These are phyloP conservation scores for Myotis yumanensis DNA, from an alignment of 2,113 vertebrate genomes.

Conservation along the genomic window DNA sequence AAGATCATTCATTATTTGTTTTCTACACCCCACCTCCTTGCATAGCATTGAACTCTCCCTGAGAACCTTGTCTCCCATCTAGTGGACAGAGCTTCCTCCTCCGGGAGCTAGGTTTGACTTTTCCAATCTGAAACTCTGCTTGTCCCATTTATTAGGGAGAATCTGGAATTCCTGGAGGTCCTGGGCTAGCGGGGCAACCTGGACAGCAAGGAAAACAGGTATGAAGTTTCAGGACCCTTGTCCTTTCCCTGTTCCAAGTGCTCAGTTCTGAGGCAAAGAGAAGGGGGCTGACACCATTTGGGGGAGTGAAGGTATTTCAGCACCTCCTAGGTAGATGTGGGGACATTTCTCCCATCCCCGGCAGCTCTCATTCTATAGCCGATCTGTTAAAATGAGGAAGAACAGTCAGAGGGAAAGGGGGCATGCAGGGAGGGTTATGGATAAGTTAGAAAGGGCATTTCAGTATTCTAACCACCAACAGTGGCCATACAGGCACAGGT, in stretches of 20 bases:
- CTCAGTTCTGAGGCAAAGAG: not conserved
- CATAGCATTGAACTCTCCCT: not conserved
- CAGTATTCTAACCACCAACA: not conserved
- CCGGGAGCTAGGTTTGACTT: not conserved
- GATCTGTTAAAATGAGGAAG: not conserved
- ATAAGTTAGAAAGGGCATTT: not conserved
- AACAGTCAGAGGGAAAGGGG: fast-evolving
- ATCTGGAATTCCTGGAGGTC: conserved; percentile 82
- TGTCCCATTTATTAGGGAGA: conserved; percentile 84
- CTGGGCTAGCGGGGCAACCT: conserved; percentile 56
- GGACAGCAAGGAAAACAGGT: conserved; percentile 78
- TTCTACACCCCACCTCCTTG: not conserved
- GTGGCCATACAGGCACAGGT: not conserved
- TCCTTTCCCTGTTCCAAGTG: not conserved
- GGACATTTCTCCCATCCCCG: not conserved
- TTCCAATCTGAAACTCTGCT: not conserved
- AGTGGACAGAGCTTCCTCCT: not conserved
- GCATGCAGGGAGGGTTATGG: not conserved
- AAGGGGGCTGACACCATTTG: not conserved
- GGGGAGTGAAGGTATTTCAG: not conserved
- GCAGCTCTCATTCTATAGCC: not conserved
- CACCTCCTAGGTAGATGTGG: not conserved
- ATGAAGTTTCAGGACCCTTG: not conserved
- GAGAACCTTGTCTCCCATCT: not conserved
- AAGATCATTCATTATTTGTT: not conserved